Percentiles rank a stretch among this genome's conserved stretches.
phyloP scores from a whole-genome alignment of 2,888 invertebrate species.

The Eulithis testata region DNA sequence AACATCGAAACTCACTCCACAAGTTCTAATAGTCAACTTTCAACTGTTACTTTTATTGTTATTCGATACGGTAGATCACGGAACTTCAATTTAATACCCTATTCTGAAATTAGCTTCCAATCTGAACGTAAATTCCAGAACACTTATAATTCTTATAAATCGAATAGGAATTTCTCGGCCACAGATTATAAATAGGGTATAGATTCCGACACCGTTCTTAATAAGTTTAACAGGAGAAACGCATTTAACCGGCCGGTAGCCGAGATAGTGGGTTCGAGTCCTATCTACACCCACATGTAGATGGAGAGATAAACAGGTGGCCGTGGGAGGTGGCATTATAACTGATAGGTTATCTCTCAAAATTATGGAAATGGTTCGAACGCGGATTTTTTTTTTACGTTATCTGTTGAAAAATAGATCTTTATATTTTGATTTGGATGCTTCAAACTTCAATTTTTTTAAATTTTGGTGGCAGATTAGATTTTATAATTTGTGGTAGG shows the following conservation, averaged over 20 bases:
- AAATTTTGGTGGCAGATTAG: not conserved
- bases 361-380: conserved; percentile 38
- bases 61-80: conserved; percentile 32
- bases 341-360: conserved; percentile 40
- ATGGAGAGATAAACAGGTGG: conserved; percentile 70
- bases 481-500: not conserved
- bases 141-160: conserved; percentile 42
- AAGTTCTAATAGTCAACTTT: conserved; percentile 8
- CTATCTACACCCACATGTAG: conserved; percentile 66
- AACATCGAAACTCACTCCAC: conserved; percentile 25
- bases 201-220: conserved; percentile 57
- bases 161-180: conserved; percentile 33
- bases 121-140: conserved; percentile 39
- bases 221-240: conserved; percentile 78
- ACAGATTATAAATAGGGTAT: conserved; percentile 35
- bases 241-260: conserved; percentile 75
- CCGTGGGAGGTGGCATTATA: conserved; percentile 50
- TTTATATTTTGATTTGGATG: not conserved
- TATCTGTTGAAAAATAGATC: not conserved
- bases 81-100: conserved; percentile 35
- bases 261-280: conserved; percentile 62
- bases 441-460: not conserved
- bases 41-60: conserved; percentile 23
- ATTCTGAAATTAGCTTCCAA: conserved; percentile 40
- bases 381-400: conserved; percentile 28